These are phyloP conservation scores for Macrophya annulata DNA, from an alignment of 2,888 invertebrate genomes.

Conservation along the genomic window DNA sequence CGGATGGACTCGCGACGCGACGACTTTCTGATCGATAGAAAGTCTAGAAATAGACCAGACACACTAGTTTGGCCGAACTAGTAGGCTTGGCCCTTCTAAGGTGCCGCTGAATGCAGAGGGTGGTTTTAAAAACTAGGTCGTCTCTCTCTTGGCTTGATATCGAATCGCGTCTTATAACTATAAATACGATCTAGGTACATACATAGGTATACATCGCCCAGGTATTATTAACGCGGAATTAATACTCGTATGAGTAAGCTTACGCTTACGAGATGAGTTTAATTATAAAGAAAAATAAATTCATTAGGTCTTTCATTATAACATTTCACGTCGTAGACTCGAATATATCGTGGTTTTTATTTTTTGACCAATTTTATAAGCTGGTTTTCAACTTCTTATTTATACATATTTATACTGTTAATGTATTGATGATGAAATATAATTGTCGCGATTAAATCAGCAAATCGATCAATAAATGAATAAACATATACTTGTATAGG, in stretches of 20 bases:
- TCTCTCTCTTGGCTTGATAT: slow-evolving; percentile 10
- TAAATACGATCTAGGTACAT: not conserved
- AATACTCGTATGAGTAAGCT: not conserved
- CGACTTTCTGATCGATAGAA: slow-evolving; percentile 51
- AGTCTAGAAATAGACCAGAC: slow-evolving; percentile 47
- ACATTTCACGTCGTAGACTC: not conserved
- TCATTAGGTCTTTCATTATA: not conserved
- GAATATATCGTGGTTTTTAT: not conserved
- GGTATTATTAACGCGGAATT: not conserved
- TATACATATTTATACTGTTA: not conserved
- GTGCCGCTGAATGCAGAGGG: slow-evolving; percentile 27
- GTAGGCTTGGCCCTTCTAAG: slow-evolving; percentile 41
- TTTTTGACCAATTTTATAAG: not conserved
- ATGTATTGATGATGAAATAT: not conserved
- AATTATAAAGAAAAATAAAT: not conserved
- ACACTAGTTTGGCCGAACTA: slow-evolving; percentile 37
- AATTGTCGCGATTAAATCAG: not conserved
- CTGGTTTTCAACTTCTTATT: not conserved
- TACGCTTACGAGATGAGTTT: not conserved
- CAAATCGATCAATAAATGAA: not conserved
- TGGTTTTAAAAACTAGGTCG: slow-evolving; percentile 31
- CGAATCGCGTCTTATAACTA: not conserved
- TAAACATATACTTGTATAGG: slow-evolving; percentile 11
- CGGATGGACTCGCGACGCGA: slow-evolving; percentile 13
- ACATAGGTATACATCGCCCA: not conserved